A percentile compares a stretch with the other conserved stretches of the same genome.
Evolutionary conservation across 2,113 vertebrate species (phyloP).

Genomic region (Paedocypris sp.): DNA sequence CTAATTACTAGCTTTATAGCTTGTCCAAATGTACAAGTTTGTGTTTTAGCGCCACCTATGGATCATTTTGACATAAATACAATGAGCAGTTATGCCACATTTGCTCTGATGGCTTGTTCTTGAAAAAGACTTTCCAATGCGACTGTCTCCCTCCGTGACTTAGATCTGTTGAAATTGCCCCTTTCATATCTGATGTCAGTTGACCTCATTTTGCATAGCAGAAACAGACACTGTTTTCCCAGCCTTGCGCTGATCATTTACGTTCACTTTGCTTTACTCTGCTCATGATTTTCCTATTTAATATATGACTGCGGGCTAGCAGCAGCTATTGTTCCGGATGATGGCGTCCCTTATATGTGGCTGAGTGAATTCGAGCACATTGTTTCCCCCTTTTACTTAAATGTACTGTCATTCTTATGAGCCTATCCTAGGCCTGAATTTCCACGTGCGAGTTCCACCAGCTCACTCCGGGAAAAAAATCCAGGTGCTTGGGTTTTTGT

Average conservation of each 20-base stretch:
- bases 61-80: too few relatives aligned
- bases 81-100: too few relatives aligned
- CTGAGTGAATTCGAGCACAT: background rate
- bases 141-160: background rate
- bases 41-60: too few relatives aligned
- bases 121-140: background rate
- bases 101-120: background rate
- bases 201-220: conserved; percentile 24
- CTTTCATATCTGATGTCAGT: conserved; percentile 8
- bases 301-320: conserved; percentile 7
- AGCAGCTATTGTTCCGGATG: conserved; percentile 14
- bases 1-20: too few relatives aligned
- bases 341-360: background rate
- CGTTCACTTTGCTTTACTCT: background rate
- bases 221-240: conserved; percentile 6
- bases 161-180: conserved; percentile 14
- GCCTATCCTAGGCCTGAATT: too few relatives aligned
- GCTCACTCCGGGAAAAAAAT: background rate
- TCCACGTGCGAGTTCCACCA: background rate
- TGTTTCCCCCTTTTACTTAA: background rate
- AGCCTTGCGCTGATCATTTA: conserved; percentile 5
- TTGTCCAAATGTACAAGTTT: too few relatives aligned
- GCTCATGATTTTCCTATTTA: conserved; percentile 1
- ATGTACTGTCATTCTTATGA: background rate
- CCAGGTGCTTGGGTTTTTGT: background rate